Base-by-base conservation (phyloP, 2,113 vertebrate species). In the Entomyzon cyanotis region DNA sequence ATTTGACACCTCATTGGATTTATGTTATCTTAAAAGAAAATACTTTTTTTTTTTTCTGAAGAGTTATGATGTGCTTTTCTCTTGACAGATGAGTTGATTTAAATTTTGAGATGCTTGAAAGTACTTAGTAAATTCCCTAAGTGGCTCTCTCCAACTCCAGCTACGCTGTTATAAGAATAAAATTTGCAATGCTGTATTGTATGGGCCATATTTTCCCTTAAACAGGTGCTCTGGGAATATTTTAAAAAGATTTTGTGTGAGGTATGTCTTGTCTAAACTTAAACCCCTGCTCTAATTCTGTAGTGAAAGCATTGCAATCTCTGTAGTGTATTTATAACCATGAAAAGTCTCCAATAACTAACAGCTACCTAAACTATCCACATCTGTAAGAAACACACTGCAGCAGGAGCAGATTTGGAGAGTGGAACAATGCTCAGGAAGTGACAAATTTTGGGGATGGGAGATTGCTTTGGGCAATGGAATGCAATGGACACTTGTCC, bases 21-120 rank as follows among this genome's bases (percentile, higher is more conserved):
- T 83, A 2, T 58, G 33, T 42, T 85, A 44, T 55, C n/a, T 49
- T 76, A 30, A 76, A 89, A 74, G 88, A 89, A 95, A 85, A 73
- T n/a, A 53, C 3, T 24, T 53, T 33, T 80, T 21, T 21, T 6
- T 47, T 5, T 37, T 84, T 80, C 47, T 64, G 28, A 55, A 35
- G 84, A 74, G 59, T 88, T 55, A 73, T 42, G 74, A 73, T 69
- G 20, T 37, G 33, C 11, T 76, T 85, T 84, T 80, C 39, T 87
- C 71, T 62, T 87, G 89, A 83, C 73, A 73, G 53, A 68, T 47
- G 55, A 73, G 53, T 50, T 82, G 74, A 89, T 91, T 94, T 91
- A 65, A 71, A 83, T 91, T 83, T 90, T 87, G 75, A 90, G 46
- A 85, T 83, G 30, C 83, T 74, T 92, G 50, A 44, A 93, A 88